A percentile compares a stretch with the other conserved stretches of the same genome.
phyloP scores from a whole-genome alignment of 2,888 invertebrate genomes.

The Myathropa florea region DNA sequence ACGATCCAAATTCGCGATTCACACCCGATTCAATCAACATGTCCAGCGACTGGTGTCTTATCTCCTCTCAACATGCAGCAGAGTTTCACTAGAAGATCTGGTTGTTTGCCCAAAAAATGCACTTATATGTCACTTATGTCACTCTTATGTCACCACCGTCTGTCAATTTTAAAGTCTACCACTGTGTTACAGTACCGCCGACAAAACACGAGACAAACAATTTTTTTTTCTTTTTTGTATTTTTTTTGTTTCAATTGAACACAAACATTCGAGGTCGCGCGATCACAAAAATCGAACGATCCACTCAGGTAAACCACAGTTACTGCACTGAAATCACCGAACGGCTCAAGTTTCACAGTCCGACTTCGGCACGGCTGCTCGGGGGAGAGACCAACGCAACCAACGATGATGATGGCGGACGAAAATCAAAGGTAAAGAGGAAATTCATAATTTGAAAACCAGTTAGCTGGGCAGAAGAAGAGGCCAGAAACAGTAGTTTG shows the following conservation, averaged over 20 bases:
- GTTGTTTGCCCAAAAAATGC: background rate
- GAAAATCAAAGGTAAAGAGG: constrained; percentile 70
- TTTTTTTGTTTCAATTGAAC: constrained; percentile 38
- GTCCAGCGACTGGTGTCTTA: constrained; percentile 82
- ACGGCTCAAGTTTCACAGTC: constrained; percentile 77
- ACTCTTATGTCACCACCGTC: constrained; percentile 38
- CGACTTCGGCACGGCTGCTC: constrained; percentile 40
- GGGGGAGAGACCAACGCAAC: constrained; percentile 52
- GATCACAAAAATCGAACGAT: constrained; percentile 74
- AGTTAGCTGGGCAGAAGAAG: constrained; percentile 41
- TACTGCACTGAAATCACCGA: constrained; percentile 77
- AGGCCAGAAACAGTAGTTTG: constrained; percentile 53
- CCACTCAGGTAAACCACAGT: constrained; percentile 80
- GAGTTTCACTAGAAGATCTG: constrained; percentile 26
- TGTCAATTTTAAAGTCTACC: constrained; percentile 38
- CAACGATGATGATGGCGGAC: constrained; percentile 66
- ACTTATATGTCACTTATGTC: constrained; percentile 2
- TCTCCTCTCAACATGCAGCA: constrained; percentile 67
- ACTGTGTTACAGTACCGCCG: constrained; percentile 60
- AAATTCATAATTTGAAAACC: constrained; percentile 46
- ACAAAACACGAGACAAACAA: constrained; percentile 39
- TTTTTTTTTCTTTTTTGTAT: constrained; percentile 24
- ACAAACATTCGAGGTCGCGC: constrained; percentile 52
- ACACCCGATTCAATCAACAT: constrained; percentile 81
- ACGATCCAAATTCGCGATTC: constrained; percentile 80